Evolutionary conservation across 2,797 vertebrate species (phyloP).

Genomic region (Eulemur mongoz): DNA sequence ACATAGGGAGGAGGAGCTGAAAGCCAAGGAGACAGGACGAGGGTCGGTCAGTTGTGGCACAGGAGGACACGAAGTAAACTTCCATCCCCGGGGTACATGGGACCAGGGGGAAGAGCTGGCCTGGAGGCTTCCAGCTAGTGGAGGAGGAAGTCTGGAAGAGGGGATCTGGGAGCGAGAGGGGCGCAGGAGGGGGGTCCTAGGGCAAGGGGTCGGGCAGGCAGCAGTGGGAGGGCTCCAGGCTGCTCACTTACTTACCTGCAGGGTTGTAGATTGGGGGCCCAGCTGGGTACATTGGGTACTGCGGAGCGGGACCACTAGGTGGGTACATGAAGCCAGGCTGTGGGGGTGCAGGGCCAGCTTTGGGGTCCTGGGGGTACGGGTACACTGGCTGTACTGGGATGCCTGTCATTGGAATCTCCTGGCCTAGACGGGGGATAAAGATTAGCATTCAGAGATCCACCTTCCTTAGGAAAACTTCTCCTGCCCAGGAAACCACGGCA

Average conservation of each 20-base stretch:
- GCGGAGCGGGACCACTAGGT: conserved; percentile 71
- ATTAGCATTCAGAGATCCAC: neutral
- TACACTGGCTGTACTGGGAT: conserved; percentile 90
- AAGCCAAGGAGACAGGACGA: conserved; percentile 50
- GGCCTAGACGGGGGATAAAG: conserved; percentile 66
- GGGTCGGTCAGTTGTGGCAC: neutral
- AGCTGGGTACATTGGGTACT: conserved; percentile 78
- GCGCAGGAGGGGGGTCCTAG: neutral
- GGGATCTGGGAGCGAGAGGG: neutral
- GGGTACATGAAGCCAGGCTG: conserved; percentile 86
- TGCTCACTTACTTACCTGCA: conserved; percentile 75
- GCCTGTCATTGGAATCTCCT: conserved; percentile 90
- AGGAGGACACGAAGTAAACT: neutral
- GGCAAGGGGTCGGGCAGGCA: too few relatives aligned
- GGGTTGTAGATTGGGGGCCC: conserved; percentile 80
- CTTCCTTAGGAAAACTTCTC: neutral
- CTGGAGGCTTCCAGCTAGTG: neutral
- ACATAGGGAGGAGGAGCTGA: conserved; percentile 92
- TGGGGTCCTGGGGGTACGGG: conserved; percentile 88
- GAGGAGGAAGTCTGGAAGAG: neutral
- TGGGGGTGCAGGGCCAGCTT: conserved; percentile 86
- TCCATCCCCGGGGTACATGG: accelerated
- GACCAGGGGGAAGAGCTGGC: neutral
- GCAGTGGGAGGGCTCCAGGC: neutral
- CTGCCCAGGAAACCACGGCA: neutral